Evolutionary conservation across 92 coral and sea anemone genomes (phyloP).

Genomic region (Anthopleura xanthogrammica): DNA sequence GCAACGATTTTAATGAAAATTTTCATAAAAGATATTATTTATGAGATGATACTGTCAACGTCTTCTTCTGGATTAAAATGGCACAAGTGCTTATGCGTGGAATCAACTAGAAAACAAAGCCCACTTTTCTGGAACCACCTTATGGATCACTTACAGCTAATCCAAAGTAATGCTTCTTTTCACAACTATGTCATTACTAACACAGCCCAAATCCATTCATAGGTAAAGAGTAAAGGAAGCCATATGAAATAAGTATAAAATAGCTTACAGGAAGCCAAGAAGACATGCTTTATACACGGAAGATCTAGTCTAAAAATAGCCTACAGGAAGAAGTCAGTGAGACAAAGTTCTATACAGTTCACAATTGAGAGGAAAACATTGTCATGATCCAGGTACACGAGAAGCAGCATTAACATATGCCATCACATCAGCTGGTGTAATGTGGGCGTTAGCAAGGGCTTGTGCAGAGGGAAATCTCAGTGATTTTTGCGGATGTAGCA

Average conservation of each 20-base stretch:
- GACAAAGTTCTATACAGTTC: not conserved
- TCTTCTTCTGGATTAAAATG: no score
- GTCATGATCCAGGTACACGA: constrained; percentile 48
- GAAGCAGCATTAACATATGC: constrained; percentile 85
- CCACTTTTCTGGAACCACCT: no score
- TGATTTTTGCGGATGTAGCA: constrained; percentile 60
- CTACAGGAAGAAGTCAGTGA: not conserved
- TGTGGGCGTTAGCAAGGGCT: constrained; percentile 72
- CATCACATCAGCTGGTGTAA: constrained; percentile 80
- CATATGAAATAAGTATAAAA: not conserved
- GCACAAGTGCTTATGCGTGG: no score
- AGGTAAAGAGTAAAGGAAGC: no score
- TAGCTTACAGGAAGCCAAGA: not conserved
- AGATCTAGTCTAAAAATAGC: not conserved
- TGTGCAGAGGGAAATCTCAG: constrained; percentile 77
- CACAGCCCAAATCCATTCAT: no score
- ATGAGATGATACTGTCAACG: no score
- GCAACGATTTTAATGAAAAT: no score
- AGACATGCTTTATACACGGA: not conserved
- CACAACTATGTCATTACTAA: no score
- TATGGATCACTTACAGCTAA: no score
- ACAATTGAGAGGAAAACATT: not conserved
- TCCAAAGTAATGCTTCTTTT: no score
- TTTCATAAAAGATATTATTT: no score
- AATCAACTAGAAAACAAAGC: no score